These are phyloP conservation scores for Ceratitis capitata DNA, from an alignment of 1,140 invertebrate species.

Conservation along the genomic window DNA sequence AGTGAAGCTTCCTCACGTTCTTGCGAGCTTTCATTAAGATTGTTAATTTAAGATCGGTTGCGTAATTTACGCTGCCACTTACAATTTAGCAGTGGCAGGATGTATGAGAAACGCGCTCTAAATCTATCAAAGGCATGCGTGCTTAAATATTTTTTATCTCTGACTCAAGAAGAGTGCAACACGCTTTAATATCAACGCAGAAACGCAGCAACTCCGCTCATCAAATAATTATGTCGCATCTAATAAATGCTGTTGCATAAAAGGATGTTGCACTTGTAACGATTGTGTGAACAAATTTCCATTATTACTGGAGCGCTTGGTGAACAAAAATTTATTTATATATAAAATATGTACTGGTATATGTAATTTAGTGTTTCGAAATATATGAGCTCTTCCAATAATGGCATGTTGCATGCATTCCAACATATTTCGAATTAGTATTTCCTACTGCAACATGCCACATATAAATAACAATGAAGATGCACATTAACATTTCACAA, in stretches of 20 bases:
- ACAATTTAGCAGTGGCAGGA: background rate
- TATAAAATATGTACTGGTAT: background rate
- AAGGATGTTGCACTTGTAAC: background rate
- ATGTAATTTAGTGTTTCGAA: background rate
- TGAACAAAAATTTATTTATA: background rate
- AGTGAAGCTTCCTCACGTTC: background rate
- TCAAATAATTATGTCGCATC: background rate
- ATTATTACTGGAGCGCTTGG: background rate
- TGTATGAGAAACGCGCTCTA: too few species aligned
- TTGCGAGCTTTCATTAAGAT: background rate
- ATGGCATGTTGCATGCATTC: background rate
- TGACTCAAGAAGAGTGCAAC: too few species aligned
- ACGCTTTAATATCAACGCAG: background rate
- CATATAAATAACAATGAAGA: background rate
- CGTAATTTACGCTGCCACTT: conserved; percentile 1
- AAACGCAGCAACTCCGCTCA: background rate
- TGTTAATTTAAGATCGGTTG: conserved; percentile 18
- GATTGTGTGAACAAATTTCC: background rate
- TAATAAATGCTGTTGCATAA: background rate
- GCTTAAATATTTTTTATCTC: background rate
- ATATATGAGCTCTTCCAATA: background rate
- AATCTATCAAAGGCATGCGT: background rate
- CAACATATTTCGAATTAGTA: background rate
- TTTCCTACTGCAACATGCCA: background rate
- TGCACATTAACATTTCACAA: background rate